Base-by-base conservation (phyloP, 2,888 invertebrate species). In the Platycheirus rosarum region DNA sequence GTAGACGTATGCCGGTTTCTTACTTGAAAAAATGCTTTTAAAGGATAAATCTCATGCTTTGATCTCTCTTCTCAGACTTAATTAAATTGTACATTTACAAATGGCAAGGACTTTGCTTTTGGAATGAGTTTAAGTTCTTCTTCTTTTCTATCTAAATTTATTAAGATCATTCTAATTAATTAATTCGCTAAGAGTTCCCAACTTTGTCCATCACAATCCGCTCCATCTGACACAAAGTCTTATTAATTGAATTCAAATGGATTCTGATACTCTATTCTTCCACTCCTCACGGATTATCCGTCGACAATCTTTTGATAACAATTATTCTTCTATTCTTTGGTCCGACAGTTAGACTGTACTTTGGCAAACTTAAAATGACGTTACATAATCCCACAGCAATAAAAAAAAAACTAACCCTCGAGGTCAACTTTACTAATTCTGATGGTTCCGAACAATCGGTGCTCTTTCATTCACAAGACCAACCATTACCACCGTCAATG, bases 401-500 rank as follows among this genome's bases (percentile, higher is more conserved):
- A 26, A 18, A 32, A 60, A 57, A 37, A 3, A n/a, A 32, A 13
- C 4, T 35, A 35, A 16, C 26, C 9, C 48, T 57, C 74, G 74
- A 79, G 79, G 79, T 75, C 69, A 63, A 51, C 14, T 69, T 69
- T 75, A 79, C 79, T 79, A 79, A 79, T 79, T 69, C 63, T 32
- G 57, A 74, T 69, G 69, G 75, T 46, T 75, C 57, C 49, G 55
- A 69, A 48, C 40, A 76, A 44, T 55, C 49, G 44, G 44, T 32
- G 65, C 48, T 46, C 35, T 53, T 82, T 68, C 82, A 82, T 82
- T 82, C 82, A 82, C 77, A 82, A 77, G 32, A 71, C 42, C 68
- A 68, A 66, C 82, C 71, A 77, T 82, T 63, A 77, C 77, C 77
- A 55, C 71, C 77, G 66, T 82, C 82, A 82, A 82, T 82, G 80